A percentile compares a stretch with the other conserved stretches of the same genome.
Evolutionary conservation across 2,797 vertebrate species (phyloP).

Genomic region (Muscicapa comitata): DNA sequence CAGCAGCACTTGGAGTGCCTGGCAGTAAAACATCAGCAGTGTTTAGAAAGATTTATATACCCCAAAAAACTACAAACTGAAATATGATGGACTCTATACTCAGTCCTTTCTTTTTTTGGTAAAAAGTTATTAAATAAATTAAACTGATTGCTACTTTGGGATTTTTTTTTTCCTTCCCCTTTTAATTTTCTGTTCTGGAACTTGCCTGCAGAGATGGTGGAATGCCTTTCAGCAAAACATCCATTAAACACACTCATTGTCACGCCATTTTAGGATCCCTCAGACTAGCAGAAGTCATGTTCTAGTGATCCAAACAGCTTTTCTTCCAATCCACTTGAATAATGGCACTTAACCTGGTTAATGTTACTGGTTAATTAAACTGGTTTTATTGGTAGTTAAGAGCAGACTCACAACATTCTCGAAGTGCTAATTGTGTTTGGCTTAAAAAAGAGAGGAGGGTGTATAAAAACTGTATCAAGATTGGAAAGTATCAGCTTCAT

Average conservation of each 20-base stretch:
- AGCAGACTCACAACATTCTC: background rate
- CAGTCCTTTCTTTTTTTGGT: background rate
- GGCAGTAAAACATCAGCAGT: background rate
- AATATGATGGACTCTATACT: background rate
- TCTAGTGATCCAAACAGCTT: background rate
- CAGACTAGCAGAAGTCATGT: background rate
- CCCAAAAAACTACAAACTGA: background rate
- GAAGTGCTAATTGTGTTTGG: background rate
- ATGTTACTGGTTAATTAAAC: background rate
- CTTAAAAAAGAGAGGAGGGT: background rate
- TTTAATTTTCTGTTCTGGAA: background rate
- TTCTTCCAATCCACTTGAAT: background rate
- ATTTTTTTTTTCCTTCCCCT: background rate
- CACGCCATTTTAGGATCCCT: background rate
- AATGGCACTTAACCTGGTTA: background rate
- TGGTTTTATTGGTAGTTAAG: background rate
- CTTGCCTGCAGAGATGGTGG: background rate
- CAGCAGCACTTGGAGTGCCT: background rate
- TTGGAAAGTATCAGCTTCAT: background rate
- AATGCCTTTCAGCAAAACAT: background rate
- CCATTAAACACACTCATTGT: background rate
- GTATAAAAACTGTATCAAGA: background rate
- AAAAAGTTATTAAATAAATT: conserved; percentile 38
- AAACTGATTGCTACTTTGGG: background rate
- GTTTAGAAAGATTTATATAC: background rate